Evolutionary conservation across 2,113 vertebrate species (phyloP).

Genomic region (Xerus inauris): DNA sequence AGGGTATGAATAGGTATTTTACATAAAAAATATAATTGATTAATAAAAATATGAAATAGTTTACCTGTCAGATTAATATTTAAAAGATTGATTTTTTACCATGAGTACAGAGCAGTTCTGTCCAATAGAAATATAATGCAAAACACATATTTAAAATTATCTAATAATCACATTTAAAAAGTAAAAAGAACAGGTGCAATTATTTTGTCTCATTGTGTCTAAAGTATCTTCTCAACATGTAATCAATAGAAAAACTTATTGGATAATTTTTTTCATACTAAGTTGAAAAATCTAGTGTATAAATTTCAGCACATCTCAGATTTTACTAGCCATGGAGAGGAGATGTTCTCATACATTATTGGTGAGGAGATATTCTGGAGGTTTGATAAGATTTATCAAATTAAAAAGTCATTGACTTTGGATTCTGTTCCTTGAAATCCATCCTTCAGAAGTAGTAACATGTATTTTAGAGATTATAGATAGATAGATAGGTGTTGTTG

Average conservation of each 20-base stretch:
- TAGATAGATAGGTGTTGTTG: not conserved
- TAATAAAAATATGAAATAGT: not conserved
- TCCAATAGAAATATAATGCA: not conserved
- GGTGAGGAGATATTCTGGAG: not conserved
- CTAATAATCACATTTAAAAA: not conserved
- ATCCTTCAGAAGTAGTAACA: not conserved
- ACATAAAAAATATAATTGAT: not conserved
- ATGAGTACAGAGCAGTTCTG: not conserved
- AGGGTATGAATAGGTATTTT: not conserved
- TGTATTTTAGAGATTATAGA: not conserved
- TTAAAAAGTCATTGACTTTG: not conserved
- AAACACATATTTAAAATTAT: not conserved
- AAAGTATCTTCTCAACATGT: not conserved
- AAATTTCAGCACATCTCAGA: not conserved
- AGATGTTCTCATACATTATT: not conserved
- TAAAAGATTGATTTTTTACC: not conserved
- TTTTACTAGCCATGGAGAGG: not conserved
- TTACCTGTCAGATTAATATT: not conserved
- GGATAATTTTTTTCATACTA: not conserved
- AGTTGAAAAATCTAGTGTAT: not conserved
- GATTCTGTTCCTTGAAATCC: not conserved
- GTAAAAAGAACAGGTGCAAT: not conserved
- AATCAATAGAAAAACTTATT: not conserved
- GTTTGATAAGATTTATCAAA: not conserved
- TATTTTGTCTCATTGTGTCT: not conserved